A percentile compares a stretch with the other conserved stretches of the same genome.
These are phyloP conservation scores for Sphaerophoria taeniata DNA, from an alignment of 2,888 invertebrate genomes.

Conservation along the genomic window DNA sequence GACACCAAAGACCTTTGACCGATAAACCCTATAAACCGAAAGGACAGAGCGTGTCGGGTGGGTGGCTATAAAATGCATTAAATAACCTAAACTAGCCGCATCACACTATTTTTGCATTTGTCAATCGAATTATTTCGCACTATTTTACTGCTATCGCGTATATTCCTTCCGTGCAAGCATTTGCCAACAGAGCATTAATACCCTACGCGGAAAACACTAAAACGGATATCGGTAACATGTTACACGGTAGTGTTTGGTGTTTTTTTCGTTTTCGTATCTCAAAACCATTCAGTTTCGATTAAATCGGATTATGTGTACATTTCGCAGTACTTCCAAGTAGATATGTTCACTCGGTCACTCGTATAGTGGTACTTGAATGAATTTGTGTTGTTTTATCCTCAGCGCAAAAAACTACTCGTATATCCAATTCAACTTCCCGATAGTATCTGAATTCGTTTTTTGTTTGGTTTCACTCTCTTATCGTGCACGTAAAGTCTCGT, in stretches of 20 bases:
- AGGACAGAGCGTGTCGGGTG: slow-evolving; percentile 11
- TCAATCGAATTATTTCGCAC: slow-evolving; percentile 49
- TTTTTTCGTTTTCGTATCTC: slow-evolving; percentile 11
- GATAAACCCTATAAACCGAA: slow-evolving; percentile 25
- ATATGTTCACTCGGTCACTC: background rate
- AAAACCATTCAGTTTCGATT: slow-evolving; percentile 53
- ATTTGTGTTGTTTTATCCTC: background rate
- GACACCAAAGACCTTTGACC: slow-evolving; percentile 27
- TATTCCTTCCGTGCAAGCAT: background rate
- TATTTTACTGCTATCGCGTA: slow-evolving; percentile 1
- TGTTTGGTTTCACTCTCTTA: slow-evolving; percentile 67
- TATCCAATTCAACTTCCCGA: slow-evolving; percentile 48
- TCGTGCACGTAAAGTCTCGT: slow-evolving; percentile 19
- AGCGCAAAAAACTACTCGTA: slow-evolving; percentile 50
- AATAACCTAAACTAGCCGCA: slow-evolving; percentile 44
- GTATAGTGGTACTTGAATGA: background rate
- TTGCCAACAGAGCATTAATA: background rate
- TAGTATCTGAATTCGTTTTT: slow-evolving; percentile 27
- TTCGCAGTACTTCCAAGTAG: background rate
- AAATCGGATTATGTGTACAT: slow-evolving; percentile 48
- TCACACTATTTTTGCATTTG: slow-evolving; percentile 4
- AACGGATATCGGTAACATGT: slow-evolving; percentile 43
- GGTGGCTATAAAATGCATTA: slow-evolving; percentile 40
- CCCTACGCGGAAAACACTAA: slow-evolving; percentile 26
- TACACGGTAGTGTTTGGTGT: background rate